phyloP scores from a whole-genome alignment of 2,113 vertebrate genomes.

The Nannobrachium achirus region DNA sequence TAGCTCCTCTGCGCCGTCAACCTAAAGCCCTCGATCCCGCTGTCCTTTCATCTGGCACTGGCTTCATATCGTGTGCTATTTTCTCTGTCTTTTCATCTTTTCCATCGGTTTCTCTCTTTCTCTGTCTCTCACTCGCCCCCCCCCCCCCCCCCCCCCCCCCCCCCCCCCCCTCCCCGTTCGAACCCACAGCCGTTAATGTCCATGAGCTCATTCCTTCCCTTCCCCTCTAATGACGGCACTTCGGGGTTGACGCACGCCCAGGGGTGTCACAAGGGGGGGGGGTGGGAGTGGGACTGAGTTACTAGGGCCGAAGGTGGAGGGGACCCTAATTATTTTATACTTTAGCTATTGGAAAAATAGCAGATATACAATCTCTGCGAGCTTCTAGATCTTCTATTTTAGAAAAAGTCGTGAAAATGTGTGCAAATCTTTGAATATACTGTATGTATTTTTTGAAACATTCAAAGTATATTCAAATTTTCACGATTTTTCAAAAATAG shows the following conservation, averaged over 20 bases:
- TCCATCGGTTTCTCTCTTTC: slow-evolving; percentile 68
- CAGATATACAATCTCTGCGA: too few relatives aligned
- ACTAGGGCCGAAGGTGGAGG: too few relatives aligned
- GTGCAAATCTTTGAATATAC: too few relatives aligned
- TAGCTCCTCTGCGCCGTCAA: slow-evolving; percentile 60
- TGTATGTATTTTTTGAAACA: too few relatives aligned
- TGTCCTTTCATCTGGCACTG: slow-evolving; percentile 62
- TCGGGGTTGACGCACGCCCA: slow-evolving; percentile 60
- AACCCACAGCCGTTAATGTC: slow-evolving; percentile 72
- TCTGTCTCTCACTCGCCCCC: not conserved
- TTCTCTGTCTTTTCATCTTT: slow-evolving; percentile 79
- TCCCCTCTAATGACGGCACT: slow-evolving; percentile 66
- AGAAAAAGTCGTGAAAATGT: too few relatives aligned
- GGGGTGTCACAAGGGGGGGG: too few relatives aligned
- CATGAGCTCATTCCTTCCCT: slow-evolving; percentile 80
- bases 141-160: slow-evolving; percentile 4
- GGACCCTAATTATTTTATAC: too few relatives aligned
- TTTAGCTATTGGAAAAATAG: too few relatives aligned
- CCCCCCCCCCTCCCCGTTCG: slow-evolving; percentile 27
- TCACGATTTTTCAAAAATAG: too few relatives aligned
- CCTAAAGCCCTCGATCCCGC: slow-evolving; percentile 59
- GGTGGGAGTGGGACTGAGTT: too few relatives aligned
- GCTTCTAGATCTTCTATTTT: too few relatives aligned
- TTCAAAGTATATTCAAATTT: too few relatives aligned
- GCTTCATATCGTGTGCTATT: slow-evolving; percentile 60